A percentile compares a stretch with the other conserved stretches of the same genome.
phyloP scores from a whole-genome alignment of 2,797 vertebrate genomes.

The Schizothorax lantsangensis region DNA sequence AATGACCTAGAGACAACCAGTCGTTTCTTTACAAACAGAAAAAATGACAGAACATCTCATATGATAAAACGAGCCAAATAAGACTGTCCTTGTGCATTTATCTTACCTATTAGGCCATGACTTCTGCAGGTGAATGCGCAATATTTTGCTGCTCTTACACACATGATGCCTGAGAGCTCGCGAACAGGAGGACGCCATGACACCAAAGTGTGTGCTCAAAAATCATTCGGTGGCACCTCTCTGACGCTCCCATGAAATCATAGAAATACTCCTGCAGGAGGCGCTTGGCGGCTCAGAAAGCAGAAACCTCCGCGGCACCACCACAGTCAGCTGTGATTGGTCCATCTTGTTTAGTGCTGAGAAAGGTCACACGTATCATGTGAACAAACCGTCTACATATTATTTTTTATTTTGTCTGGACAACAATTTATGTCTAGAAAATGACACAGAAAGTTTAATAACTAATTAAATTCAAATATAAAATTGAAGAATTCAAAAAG shows the following conservation, averaged over 20 bases:
- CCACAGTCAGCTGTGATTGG: neutral
- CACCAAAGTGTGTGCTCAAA: conserved; percentile 3
- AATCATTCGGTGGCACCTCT: neutral
- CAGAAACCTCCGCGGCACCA: neutral
- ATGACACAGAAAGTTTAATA: neutral
- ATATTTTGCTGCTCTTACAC: conserved; percentile 61
- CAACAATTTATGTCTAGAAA: neutral
- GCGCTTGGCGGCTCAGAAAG: neutral
- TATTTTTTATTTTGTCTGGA: neutral
- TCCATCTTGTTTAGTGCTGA: neutral
- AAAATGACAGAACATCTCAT: rapidly evolving
- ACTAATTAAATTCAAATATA: neutral
- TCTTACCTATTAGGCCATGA: conserved; percentile 68
- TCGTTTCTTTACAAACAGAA: neutral
- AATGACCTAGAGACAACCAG: conserved; percentile 34
- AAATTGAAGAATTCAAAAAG: neutral
- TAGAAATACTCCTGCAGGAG: neutral
- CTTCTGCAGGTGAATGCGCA: conserved; percentile 61
- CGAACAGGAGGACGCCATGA: conserved; percentile 75
- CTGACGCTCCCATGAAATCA: neutral
- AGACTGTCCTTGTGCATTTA: rapidly evolving
- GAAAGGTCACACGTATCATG: neutral
- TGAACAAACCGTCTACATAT: neutral
- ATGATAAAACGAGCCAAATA: neutral
- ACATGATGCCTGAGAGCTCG: conserved; percentile 65